Conservation (phyloP, 1,140 invertebrate genomes). For the Drosophila mojavensis region DNA sequence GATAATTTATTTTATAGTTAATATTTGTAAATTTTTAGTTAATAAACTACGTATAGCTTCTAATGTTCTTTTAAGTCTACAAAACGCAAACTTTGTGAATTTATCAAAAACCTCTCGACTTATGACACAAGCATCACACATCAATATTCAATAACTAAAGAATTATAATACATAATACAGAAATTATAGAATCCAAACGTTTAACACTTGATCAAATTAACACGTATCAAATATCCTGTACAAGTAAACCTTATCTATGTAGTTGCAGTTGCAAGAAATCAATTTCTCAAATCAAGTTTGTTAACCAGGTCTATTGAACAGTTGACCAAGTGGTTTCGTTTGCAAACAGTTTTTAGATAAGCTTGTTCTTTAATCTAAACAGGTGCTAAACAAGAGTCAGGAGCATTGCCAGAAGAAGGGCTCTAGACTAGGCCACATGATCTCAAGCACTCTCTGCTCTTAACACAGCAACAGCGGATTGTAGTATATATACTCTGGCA, state of each 20-base stretch:
- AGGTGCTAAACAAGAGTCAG: conserved; percentile 10
- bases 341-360: conserved; percentile 17
- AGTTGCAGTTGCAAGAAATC: conserved; percentile 57
- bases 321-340: conserved; percentile 22
- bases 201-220: conserved; percentile 54
- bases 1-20: conserved; percentile 80
- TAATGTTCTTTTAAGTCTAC: conserved; percentile 61
- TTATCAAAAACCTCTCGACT: conserved; percentile 46
- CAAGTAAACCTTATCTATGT: conserved; percentile 47
- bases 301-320: conserved; percentile 1
- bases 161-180: conserved; percentile 43
- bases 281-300: conserved; percentile 27
- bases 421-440: conserved; percentile 12
- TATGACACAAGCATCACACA: conserved; percentile 49
- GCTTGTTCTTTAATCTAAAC: conserved; percentile 5
- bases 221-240: conserved; percentile 69
- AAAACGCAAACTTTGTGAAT: conserved; percentile 52
- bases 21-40: conserved; percentile 79
- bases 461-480: neutral
- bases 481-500: conserved; percentile 10
- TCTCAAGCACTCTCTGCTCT: conserved; percentile 35
- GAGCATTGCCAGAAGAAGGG: conserved; percentile 12
- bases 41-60: conserved; percentile 67
- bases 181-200: conserved; percentile 37
- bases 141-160: conserved; percentile 45